Conservation (phyloP, 2,888 invertebrate species). For the Phragmatobia fuliginosa region DNA sequence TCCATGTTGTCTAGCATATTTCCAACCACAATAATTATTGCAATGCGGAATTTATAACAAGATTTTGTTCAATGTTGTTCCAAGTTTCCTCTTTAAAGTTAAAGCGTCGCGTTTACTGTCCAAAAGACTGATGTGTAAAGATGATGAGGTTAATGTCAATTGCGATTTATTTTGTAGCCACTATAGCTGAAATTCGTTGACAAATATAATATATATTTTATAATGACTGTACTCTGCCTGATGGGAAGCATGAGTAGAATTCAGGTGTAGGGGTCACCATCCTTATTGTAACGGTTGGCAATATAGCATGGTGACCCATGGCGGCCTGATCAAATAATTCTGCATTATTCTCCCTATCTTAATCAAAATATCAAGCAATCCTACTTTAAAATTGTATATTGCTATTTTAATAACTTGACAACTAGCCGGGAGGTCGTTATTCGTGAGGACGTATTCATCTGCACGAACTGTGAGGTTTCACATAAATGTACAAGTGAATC, state of each 20-base stretch:
- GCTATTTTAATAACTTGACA: not conserved
- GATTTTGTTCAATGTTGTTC: conserved; percentile 1
- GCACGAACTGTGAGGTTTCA: conserved; percentile 8
- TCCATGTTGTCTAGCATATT: not conserved
- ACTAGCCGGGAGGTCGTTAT: not conserved
- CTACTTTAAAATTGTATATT: not conserved
- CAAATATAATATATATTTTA: too few species aligned
- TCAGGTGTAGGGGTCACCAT: too few species aligned
- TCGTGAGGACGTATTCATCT: not conserved
- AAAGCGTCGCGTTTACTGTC: conserved; percentile 25
- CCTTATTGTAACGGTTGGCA: too few species aligned
- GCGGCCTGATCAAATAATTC: too few species aligned
- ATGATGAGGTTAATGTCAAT: conserved; percentile 19
- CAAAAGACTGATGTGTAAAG: conserved; percentile 27
- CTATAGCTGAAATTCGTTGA: not conserved
- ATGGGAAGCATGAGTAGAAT: too few species aligned
- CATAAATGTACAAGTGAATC: conserved; percentile 24
- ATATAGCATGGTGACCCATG: too few species aligned
- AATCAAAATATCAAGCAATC: not conserved
- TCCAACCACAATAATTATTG: not conserved
- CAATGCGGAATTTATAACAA: not conserved
- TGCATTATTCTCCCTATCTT: too few species aligned
- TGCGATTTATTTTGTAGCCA: not conserved
- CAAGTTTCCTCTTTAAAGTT: conserved; percentile 6
- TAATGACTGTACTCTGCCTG: too few species aligned